Evolutionary conservation across 2,888 invertebrate genomes (phyloP).

Genomic region (Lacanobia oleracea): DNA sequence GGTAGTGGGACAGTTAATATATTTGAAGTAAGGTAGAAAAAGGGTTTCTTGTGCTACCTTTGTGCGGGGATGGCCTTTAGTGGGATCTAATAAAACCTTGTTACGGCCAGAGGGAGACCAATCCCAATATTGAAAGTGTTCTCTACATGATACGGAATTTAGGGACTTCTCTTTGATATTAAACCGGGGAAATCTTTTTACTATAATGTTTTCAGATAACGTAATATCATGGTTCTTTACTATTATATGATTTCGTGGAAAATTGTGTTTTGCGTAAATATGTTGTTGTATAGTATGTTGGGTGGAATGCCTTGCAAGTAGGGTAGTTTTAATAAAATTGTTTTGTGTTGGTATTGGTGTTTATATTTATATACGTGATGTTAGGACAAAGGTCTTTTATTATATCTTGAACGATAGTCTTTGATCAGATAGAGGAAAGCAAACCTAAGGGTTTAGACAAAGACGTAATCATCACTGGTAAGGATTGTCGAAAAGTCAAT

Average conservation of each 20-base stretch:
- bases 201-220: slow-evolving; percentile 78
- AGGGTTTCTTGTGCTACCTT: slow-evolving; percentile 89
- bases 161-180: slow-evolving; percentile 89
- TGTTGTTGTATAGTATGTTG: slow-evolving; percentile 24
- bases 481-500: background rate
- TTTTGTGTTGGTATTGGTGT: background rate
- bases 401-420: background rate
- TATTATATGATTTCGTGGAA: slow-evolving; percentile 65
- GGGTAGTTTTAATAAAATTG: slow-evolving; percentile 31
- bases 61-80: slow-evolving; percentile 90
- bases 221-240: slow-evolving; percentile 70
- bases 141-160: slow-evolving; percentile 91
- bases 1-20: slow-evolving; percentile 90
- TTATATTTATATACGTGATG: background rate
- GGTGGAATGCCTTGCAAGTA: slow-evolving; percentile 11
- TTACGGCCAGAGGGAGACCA: slow-evolving; percentile 91
- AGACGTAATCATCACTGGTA: no score
- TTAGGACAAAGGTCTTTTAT: background rate
- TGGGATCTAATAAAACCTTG: slow-evolving; percentile 91
- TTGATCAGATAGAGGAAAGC: background rate
- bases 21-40: slow-evolving; percentile 90
- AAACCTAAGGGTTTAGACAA: background rate
- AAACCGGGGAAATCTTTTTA: slow-evolving; percentile 88
- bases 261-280: slow-evolving; percentile 58
- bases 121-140: slow-evolving; percentile 90